Base-by-base conservation (phyloP, 2,888 invertebrate genomes). In the Drosophila fungiperda region DNA sequence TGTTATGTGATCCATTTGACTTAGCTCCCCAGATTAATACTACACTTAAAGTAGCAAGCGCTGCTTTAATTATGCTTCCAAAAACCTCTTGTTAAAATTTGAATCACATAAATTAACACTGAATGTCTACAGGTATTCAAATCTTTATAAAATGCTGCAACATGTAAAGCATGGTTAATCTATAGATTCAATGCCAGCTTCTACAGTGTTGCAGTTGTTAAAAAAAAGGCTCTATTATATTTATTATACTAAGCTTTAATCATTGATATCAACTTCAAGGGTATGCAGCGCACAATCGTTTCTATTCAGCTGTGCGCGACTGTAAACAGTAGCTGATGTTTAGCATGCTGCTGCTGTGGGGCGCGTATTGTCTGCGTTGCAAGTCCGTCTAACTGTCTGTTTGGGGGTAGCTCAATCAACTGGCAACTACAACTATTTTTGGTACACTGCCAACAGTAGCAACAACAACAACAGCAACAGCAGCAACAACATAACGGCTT, bases 401-500 rank as follows among this genome's bases (percentile, higher is more conserved):
- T 15, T 20, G 15, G 55, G 42, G 57, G 68, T 63, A 71, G 82
- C 87, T 84, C 88, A 85, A 88, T 83, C 88, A 88, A 81, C 76
- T 76, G 61, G 63, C 79, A 61, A 72, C 29, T 76, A 69, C 74
- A 82, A 87, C 85, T 88, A 80, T 83, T 86, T 88, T 85, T 85
- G 85, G 85, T 86, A 59, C 69, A 73, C 61, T 86, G 85, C 87
- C 85, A 85, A 42, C 74, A 66, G 42, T 36, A 57, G 23, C 50
- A 58, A 54, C 80, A 67, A 32, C 61, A 36, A n/a, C 38, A 60
- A 38, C 26, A 63, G 54, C 48, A 68, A 60, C 58, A 70, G 60
- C 62, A 65, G 63, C 67, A 63, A 65, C 68, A 68, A 62, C 55
- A 66, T 36, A 53, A 38, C 73, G 77, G 62, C 53, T 68, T 65